phyloP scores from a whole-genome alignment of 2,888 invertebrate genomes.

The Sympetrum striolatum region DNA sequence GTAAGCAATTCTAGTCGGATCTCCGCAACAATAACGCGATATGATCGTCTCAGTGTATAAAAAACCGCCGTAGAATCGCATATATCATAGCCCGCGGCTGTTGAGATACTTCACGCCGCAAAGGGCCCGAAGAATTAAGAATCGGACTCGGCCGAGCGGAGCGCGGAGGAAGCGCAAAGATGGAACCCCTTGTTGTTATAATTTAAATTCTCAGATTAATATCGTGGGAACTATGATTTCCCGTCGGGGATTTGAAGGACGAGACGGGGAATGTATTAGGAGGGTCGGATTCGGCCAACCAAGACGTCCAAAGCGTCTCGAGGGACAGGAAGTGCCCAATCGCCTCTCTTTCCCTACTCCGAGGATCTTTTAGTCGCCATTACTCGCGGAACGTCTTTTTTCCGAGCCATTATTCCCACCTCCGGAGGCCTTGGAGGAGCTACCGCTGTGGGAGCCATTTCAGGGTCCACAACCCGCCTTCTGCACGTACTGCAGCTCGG shows the following conservation, averaged over 20 bases:
- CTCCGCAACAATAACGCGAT: neutral
- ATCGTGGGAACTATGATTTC: neutral
- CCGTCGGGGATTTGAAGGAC: neutral
- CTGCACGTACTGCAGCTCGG: neutral
- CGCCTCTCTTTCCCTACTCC: neutral
- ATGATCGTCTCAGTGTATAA: neutral
- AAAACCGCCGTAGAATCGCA: neutral
- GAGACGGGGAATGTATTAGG: neutral
- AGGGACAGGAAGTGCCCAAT: constrained; percentile 8
- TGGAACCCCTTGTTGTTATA: neutral
- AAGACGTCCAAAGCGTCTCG: neutral
- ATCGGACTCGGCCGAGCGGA: neutral
- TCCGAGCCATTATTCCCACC: constrained; percentile 1
- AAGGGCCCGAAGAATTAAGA: neutral
- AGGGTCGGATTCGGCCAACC: neutral
- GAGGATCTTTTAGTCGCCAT: neutral
- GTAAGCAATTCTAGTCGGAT: neutral
- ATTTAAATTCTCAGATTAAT: constrained; percentile 11
- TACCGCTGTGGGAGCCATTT: neutral
- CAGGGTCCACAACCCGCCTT: neutral
- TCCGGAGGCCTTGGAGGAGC: neutral
- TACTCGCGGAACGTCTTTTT: neutral
- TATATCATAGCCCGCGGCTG: neutral
- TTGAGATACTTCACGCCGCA: neutral
- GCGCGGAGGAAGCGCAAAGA: neutral